Base-by-base conservation (phyloP, 2,888 invertebrate genomes). In the Pandemis heparana region DNA sequence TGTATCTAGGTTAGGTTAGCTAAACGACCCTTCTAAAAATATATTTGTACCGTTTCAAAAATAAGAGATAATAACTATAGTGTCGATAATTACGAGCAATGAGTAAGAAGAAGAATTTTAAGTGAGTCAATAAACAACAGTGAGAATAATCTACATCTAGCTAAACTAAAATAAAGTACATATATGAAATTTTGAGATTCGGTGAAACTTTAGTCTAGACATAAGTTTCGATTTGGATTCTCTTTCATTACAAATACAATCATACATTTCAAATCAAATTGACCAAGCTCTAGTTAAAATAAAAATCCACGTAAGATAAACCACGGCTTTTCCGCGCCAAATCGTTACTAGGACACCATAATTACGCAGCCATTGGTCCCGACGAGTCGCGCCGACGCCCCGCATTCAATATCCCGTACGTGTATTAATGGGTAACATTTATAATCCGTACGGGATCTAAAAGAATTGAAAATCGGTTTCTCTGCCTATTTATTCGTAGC, bases 401-500 rank as follows among this genome's bases (percentile, higher is more conserved):
- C 46, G 10, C 65, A 38, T 64, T 51, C 59, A 39, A 71, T 62
- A 63, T 41, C 41, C 72, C 43, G 53, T 62, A 53, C 70, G 59
- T 51, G 59, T 64, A 69, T 74, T 65, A 74, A 74, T 74, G 64
- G 69, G 4, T 5, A n/a, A 18, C 66, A 66, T 71, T 70, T 67
- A 67, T 70, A 74, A 74, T 65, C 70, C 61, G 46, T 10, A 8
- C 59, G 18, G 46, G 43, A 60, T 14, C 65, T 66, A 66, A 74
- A 72, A 70, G 53, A 70, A 74, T 74, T 56, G 60, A 70, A 66
- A 43, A 56, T 23, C 32, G 59, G 16, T 43, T 18, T 14, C 23
- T 53, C 39, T 10, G 8, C 60, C n/a, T 18, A 66, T 66, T 62
- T 70, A 70, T 74, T 77, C 79, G 74, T 74, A 74, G 81, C 78